Percentiles rank a stretch among this genome's conserved stretches.
Evolutionary conservation across 2,797 vertebrate genomes (phyloP).

Genomic region (Phylloscopus collybita): DNA sequence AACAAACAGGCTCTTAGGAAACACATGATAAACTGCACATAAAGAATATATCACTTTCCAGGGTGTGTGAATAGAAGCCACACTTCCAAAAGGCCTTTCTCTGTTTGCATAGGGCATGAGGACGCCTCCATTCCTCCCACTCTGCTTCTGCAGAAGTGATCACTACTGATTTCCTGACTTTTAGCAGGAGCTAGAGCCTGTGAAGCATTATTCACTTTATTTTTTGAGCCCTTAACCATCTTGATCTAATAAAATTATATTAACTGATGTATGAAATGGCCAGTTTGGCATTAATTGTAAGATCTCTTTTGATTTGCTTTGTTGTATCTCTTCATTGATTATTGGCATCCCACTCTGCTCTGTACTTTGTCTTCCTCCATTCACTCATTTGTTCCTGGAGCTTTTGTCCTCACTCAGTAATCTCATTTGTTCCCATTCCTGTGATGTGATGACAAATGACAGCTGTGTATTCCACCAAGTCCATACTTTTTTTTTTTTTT

Average conservation of each 20-base stretch:
- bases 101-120: not conserved
- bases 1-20: not conserved
- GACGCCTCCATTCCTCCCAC: not conserved
- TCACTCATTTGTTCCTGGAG: not conserved
- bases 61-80: not conserved
- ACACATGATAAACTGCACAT: not conserved
- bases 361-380: not conserved
- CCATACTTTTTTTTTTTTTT: not conserved
- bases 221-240: not conserved
- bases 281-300: not conserved
- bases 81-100: not conserved
- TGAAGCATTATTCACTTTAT: not conserved
- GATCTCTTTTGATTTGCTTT: not conserved
- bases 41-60: not conserved
- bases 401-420: not conserved
- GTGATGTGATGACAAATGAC: not conserved
- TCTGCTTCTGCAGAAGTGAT: not conserved
- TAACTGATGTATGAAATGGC: not conserved
- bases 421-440: not conserved
- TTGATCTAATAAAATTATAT: not conserved
- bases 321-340: not conserved
- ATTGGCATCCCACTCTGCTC: not conserved
- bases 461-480: not conserved
- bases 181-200: not conserved
- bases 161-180: not conserved